Evolutionary conservation across 2,888 invertebrate species (phyloP), one percentile per base, ranked within the genome.

Genomic region (Leptinotarsa juncta): DNA sequence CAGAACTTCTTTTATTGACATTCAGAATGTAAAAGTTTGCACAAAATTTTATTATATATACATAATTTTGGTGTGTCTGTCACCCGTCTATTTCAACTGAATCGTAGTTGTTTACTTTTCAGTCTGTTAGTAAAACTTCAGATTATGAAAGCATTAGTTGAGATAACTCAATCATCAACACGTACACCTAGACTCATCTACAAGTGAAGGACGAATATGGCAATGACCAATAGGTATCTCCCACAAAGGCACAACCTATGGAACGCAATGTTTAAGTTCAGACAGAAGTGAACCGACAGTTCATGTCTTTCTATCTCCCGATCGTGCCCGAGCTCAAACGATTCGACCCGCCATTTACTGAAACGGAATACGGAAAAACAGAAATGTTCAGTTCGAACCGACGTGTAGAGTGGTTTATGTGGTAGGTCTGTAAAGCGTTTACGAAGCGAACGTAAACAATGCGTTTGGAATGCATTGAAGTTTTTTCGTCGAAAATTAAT

Each of bases 371-470:
- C 51, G 51, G 42, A 42, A 42, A 42, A 71, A 77, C 77, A 66
- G 74, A 78, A 73, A 78, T 67, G 72, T 78, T 83, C 82, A 84
- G 84, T 84, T 83, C 76, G 81, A 77, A 78, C 74, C 80, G 79
- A 76, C 76, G 75, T 67, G 73, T 65, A 50, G 69, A 10, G 26
- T 53, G 75, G 74, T 68, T 65, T 71, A 74, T 65, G 72, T 74
- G 71, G 49, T 50, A 65, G 10, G 70, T 71, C 73, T 68, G 20
- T 69, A 67, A 70, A 49, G 14, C 71, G 67, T 65, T 71, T 50
- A 62, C 77, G 72, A 66, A 55, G 68, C 77, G 32, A 66, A 80
- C 81, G 83, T 83, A 83, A 83, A 84, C 83, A 82, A 83, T 84
- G 83, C 76, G 68, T 57, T 68, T 50, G 16, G 51, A 62, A 62